A percentile compares a stretch with the other conserved stretches of the same genome.
Conservation (phyloP, 1,140 invertebrate species). For the Heliconius hewitsoni region DNA sequence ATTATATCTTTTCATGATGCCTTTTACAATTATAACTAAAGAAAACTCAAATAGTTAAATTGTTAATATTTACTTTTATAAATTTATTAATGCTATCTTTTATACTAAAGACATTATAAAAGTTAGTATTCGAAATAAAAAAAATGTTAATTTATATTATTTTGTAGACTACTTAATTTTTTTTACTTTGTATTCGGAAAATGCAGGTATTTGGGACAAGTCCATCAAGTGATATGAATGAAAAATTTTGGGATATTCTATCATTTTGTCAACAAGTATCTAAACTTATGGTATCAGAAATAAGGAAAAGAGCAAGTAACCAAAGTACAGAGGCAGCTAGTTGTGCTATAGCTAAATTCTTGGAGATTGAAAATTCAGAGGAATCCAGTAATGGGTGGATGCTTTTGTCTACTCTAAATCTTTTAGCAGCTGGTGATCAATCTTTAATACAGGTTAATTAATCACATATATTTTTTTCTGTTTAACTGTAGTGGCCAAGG, state of each 20-base stretch:
- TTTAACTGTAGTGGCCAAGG: too few relatives aligned
- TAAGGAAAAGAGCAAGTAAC: conserved; percentile 95
- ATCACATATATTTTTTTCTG: not conserved
- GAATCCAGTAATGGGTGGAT: conserved; percentile 98
- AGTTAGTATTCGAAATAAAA: too few relatives aligned
- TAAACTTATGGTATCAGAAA: conserved; percentile 96
- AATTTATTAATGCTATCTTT: too few relatives aligned
- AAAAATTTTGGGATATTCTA: conserved; percentile 96
- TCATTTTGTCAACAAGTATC: conserved; percentile 97
- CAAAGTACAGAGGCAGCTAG: conserved; percentile 97
- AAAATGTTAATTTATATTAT: not conserved
- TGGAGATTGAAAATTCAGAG: conserved; percentile 95
- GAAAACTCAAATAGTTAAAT: too few relatives aligned
- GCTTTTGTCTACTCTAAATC: conserved; percentile 94
- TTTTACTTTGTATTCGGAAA: conserved; percentile 9
- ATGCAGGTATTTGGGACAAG: conserved; percentile 93
- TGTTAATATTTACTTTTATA: too few relatives aligned
- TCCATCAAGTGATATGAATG: conserved; percentile 95
- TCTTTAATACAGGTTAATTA: conserved; percentile 66
- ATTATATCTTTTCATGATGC: not conserved
- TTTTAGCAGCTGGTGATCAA: conserved; percentile 92
- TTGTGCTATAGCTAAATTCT: conserved; percentile 96
- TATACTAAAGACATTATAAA: too few relatives aligned
- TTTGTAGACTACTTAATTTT: not conserved
- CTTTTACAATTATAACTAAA: not conserved